Conservation (phyloP, 92 coral and sea anemone genomes). For the Parazoanthus atlanticus region DNA sequence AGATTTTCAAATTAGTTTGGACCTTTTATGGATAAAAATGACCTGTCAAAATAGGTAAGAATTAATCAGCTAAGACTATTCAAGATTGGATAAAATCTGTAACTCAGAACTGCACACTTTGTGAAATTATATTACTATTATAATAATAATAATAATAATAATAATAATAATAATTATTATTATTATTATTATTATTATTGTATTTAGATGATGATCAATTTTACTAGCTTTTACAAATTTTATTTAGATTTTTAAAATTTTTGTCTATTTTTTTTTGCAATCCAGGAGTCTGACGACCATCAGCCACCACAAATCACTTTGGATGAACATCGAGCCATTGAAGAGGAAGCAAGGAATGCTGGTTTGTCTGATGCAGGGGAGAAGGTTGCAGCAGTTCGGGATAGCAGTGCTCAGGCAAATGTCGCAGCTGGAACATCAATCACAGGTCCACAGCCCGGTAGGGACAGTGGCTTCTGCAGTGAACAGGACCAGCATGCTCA, state of each 20-base stretch:
- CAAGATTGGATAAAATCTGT: no score
- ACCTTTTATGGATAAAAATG: no score
- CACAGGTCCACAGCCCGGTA: constrained; percentile 62
- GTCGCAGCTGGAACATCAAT: constrained; percentile 34
- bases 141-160: no score
- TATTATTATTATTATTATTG: no score
- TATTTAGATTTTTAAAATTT: neutral
- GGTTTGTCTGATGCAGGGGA: constrained; percentile 60
- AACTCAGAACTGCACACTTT: no score
- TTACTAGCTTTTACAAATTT: neutral
- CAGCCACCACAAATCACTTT: constrained; percentile 62
- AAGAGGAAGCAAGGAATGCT: constrained; percentile 70
- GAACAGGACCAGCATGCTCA: constrained; percentile 85
- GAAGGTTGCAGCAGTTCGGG: constrained; percentile 62
- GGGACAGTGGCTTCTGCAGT: constrained; percentile 85
- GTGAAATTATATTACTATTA: no score
- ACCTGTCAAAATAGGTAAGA: no score
- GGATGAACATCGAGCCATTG: constrained; percentile 79
- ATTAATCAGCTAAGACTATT: no score
- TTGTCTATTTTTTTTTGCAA: neutral
- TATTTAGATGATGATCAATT: neutral
- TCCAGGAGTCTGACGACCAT: constrained; percentile 44
- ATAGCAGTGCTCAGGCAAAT: constrained; percentile 59
- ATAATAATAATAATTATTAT: no score
- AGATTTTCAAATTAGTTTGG: no score